A percentile compares a stretch with the other conserved stretches of the same genome.
Conservation (phyloP, 2,113 vertebrate genomes). For the Prietella phreatophila region DNA sequence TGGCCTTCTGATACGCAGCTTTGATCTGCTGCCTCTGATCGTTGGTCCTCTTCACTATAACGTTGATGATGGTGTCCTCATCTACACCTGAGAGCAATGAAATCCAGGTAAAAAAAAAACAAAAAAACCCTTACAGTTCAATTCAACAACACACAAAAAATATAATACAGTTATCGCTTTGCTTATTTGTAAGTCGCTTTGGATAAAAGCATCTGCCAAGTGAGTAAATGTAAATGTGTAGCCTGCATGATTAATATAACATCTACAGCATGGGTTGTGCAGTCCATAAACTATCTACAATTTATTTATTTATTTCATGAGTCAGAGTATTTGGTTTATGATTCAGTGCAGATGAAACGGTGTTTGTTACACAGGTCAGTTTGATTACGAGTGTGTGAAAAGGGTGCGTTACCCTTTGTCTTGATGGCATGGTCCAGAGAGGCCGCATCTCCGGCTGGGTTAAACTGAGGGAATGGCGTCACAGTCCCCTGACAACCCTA, state of each 20-base stretch:
- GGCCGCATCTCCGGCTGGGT: slow-evolving; percentile 74
- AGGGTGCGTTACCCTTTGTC: slow-evolving; percentile 71
- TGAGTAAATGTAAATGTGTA: too few relatives aligned
- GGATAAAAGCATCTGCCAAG: too few relatives aligned
- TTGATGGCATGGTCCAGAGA: slow-evolving; percentile 87
- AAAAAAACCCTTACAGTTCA: not conserved
- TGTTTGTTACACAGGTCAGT: not conserved
- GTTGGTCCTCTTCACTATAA: slow-evolving; percentile 87
- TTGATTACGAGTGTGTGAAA: not conserved
- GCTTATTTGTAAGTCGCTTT: too few relatives aligned
- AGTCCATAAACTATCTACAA: not conserved
- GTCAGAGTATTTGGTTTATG: not conserved
- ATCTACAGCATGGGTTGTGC: too few relatives aligned
- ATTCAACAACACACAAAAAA: not conserved
- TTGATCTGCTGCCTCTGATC: slow-evolving; percentile 89
- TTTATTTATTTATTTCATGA: not conserved
- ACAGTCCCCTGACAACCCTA: slow-evolving; percentile 69
- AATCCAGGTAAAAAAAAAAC: not conserved
- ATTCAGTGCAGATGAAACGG: not conserved
- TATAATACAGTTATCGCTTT: too few relatives aligned
- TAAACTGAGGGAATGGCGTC: slow-evolving; percentile 72
- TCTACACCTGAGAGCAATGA: slow-evolving; percentile 80
- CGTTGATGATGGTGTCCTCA: slow-evolving; percentile 89
- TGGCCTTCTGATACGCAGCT: slow-evolving; percentile 80
- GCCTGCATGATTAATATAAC: not conserved